Percentiles rank a stretch among this genome's conserved stretches.
phyloP scores from a whole-genome alignment of 1,140 invertebrate species.

The Theocolax elegans region DNA sequence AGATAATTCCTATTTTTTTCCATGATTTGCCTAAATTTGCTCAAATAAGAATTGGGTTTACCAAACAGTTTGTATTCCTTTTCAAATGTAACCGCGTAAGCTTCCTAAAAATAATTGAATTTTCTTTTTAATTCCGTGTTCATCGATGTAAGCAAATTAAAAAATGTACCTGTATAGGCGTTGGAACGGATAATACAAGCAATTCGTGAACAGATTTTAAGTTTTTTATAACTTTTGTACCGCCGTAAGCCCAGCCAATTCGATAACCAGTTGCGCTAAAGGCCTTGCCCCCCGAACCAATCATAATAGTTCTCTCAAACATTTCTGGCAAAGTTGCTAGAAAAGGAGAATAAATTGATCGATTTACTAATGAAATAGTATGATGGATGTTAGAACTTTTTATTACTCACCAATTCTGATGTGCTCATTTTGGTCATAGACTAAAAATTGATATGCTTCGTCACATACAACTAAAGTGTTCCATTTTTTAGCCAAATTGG shows the following conservation, averaged over 20 bases:
- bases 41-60: constrained; percentile 75
- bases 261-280: constrained; percentile 98
- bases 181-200: constrained; percentile 89
- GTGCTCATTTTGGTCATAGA: constrained; percentile 89
- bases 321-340: constrained; percentile 91
- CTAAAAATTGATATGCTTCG: constrained; percentile 98
- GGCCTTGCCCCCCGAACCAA: constrained; percentile 97
- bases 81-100: too few species aligned
- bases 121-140: too few species aligned
- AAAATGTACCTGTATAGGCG: constrained; percentile 76
- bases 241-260: constrained; percentile 94
- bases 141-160: background rate
- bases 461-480: constrained; percentile 95
- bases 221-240: constrained; percentile 81
- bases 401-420: constrained; percentile 84
- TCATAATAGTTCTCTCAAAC: constrained; percentile 97
- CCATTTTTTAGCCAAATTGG: constrained; percentile 94
- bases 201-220: constrained; percentile 93
- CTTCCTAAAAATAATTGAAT: too few species aligned
- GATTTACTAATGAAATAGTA: too few species aligned
- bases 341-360: too few species aligned
- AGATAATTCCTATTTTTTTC: constrained; percentile 84
- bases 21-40: constrained; percentile 88
- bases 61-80: constrained; percentile 84
- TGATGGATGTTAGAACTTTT: background rate